These are phyloP conservation scores for Alces alces DNA, from an alignment of 2,113 vertebrate genomes.

Conservation along the genomic window DNA sequence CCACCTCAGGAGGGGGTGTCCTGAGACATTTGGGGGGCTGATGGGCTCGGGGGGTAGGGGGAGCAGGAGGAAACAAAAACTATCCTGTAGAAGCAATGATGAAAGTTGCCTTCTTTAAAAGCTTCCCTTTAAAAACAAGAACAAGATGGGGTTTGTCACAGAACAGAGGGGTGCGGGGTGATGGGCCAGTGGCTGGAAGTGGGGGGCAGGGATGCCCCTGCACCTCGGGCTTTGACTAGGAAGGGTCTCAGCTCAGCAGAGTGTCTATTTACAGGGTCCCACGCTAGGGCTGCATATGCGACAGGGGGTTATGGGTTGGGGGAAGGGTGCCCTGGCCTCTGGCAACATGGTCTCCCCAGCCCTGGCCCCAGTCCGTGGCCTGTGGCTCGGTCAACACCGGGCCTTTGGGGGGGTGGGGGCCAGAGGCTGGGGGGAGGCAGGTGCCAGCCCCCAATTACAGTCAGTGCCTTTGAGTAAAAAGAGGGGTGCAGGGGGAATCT, in stretches of 20 bases:
- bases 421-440: constrained; percentile 21
- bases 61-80: neutral
- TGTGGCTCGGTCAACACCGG: constrained; percentile 50
- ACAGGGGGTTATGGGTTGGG: neutral
- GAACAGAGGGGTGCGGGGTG: neutral
- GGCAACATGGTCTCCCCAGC: neutral
- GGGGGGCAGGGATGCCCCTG: neutral
- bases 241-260: neutral
- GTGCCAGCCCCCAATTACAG: constrained; percentile 61
- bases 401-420: constrained; percentile 38
- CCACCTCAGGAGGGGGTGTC: constrained; percentile 41
- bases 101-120: constrained; percentile 43
- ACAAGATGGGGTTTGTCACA: neutral
- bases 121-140: constrained; percentile 65
- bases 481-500: neutral
- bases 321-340: neutral
- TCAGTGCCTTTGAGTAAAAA: constrained; percentile 75
- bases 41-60: neutral
- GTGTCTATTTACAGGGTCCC: constrained; percentile 3
- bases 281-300: constrained; percentile 29
- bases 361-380: constrained; percentile 60
- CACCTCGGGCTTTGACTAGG: neutral
- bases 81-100: neutral
- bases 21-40: constrained; percentile 64
- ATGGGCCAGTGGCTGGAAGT: neutral